Evolutionary conservation across 2,888 invertebrate genomes (phyloP), one percentile per base, ranked within the genome.

Genomic region (Lochmaea capreae): DNA sequence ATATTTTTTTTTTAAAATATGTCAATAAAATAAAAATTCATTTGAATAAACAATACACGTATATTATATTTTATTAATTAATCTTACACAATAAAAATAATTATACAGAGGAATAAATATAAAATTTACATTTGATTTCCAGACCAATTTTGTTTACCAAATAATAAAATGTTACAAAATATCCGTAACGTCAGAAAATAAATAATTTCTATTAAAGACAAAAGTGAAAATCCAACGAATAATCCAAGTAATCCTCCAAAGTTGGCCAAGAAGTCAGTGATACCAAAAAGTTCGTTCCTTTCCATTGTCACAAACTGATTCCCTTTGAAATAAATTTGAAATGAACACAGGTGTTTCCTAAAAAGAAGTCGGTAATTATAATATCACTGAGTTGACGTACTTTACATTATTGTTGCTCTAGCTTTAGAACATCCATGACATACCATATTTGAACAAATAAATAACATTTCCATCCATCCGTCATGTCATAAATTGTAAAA

Each of bases 271-370:
- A 93, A 93, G 82, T 93, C 93, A 0, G 91, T 92, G 78, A 89
- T 89, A 1, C 93, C 93, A 81, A 92, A 93, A 12, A 93, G 87
- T 81, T 93, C 93, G 0, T 92, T 91, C 42, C 93, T 89, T 42
- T 91, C 89, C 2, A 91, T 91, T 0, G 92, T 91, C 43, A 92
- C 89, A 81, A 92, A 93, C 83, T 93, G 92, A 0, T 90, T 90
- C 81, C 92, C 92, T 84, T 92, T 93, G 87, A 92, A 93, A 87
- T 91, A 93, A 63, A 93, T 89, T 80, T 90, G 89, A 12, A 92
- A 88, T 2, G 91, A 89, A 0, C 92, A 88, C 84, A 88, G 87
- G 78, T 88, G 85, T 11, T 73, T 77, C 61, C 83, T 83, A 72
- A 71, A 82, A 82, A 39, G 9, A 39, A 39, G 8, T 39, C 9